Base-by-base conservation (phyloP, 2,888 invertebrate genomes). In the Marasmarcha lunaedactyla region DNA sequence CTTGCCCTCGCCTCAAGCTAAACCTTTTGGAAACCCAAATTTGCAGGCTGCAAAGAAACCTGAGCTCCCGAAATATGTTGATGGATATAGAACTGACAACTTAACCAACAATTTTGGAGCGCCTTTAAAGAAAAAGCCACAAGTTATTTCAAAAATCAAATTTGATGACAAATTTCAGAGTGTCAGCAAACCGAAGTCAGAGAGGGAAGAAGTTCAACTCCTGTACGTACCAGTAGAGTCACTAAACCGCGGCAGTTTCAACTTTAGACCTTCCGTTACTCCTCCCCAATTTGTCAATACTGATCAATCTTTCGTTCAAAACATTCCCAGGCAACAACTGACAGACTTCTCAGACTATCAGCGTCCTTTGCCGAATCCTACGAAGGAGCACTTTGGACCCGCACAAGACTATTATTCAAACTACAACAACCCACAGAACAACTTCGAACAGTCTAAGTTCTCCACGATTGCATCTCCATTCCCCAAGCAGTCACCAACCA, bases 151-250 rank as follows among this genome's bases (percentile, higher is more conserved):
- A 0, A 81, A 74, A 47, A 55, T 59, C 0, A 67, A 67, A 46
- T 42, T 52, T 6, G 30, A 30, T 4, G 69, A 73, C 41, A 42
- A 52, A 12, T 42, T 60, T 13, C 44, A 60, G 2, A 7, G 4
- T 5, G 53, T 59, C 37, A 52, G 50, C 6, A 66, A 61, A 42
- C 56, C 63, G 9, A 77, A 72, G 53, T 48, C 63, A 1, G 84
- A 86, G 60, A 73, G 81, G 50, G 89, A 90, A 64, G 88, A 90
- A 68, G 89, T 93, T 0, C 93, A 94, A 57, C 66, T 94, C 27
- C 77, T 94, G 0, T 94, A 94, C 57, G 93, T 94, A 0, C 94
- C 94, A 3, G 85, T 93, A 14, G 93, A 94, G 55, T 88, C 91
- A 1, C 64, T 93, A 14, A 87, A 88, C 49, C 64, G 70, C 50